Base-by-base conservation (phyloP, 1,140 invertebrate species). In the Polyergus mexicanus region DNA sequence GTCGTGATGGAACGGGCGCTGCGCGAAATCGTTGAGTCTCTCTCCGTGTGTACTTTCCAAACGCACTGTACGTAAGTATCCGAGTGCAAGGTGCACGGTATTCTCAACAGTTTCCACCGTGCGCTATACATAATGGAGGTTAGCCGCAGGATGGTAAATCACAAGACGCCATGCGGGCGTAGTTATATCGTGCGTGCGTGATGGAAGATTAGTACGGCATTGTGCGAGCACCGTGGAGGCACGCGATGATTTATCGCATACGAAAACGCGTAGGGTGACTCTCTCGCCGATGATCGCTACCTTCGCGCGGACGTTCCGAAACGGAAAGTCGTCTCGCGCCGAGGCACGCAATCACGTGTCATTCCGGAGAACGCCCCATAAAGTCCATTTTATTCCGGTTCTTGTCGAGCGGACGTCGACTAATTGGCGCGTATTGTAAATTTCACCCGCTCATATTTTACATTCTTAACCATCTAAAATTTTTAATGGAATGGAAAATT, bases 141-240 rank as follows among this genome's bases (percentile, higher is more conserved):
- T 94, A 94, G 94, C 94, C 93, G 91, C 94, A 95, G 92, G 94
- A 93, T 94, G 93, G 93, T 95, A 95, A 95, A 95, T 95, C 94
- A 94, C 93, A 89, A 90, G 93, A 94, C 94, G 93, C 93, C 93
- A 94, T 94, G 94, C 94, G 94, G 94, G 94, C 93, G 94, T 94
- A 94, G 94, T 94, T 94, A 94, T 95, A 94, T 94, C 93, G 92
- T 94, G 92, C 94, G 92, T 93, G 91, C 92, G 94, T 94, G 94
- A 94, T 94, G 94, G 94, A 94, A 94, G 94, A 94, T 94, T 95
- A 94, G 94, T 94, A 93, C 92, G 91, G 93, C 92, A 94, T 94
- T 95, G 94, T 94, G 92, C 93, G 92, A 94, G 93, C 92, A 92
- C 91, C 90, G 91, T 93, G 91, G 92, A 93, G 92, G 89, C 92